phyloP scores from a whole-genome alignment of 2,113 vertebrate genomes.

The Noctilio leporinus region DNA sequence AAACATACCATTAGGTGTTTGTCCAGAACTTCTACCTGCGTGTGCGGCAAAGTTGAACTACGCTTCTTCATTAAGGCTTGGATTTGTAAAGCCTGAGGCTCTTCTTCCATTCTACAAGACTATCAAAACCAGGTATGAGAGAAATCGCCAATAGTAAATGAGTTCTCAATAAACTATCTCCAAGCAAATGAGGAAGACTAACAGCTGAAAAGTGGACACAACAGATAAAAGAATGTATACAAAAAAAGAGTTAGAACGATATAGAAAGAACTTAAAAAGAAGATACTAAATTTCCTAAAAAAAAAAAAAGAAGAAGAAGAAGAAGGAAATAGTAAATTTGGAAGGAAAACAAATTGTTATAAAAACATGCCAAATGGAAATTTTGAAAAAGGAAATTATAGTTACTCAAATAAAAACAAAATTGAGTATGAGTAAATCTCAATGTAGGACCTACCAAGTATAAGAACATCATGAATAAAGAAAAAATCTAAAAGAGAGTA shows the following conservation, averaged over 20 bases:
- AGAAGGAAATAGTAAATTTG: too few relatives aligned
- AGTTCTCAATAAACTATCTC: not conserved
- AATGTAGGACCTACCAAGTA: not conserved
- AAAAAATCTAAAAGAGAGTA: not conserved
- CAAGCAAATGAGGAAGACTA: not conserved
- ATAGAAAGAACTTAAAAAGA: not conserved
- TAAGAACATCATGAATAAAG: not conserved
- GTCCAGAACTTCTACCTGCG: not conserved
- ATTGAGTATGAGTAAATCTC: not conserved
- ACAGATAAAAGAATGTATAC: not conserved
- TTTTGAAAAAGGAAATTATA: not conserved
- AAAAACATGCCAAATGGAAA: not conserved
- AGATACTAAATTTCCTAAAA: too few relatives aligned
- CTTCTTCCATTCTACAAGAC: not conserved
- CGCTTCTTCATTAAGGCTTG: constrained; percentile 2
- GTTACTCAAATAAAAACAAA: not conserved
- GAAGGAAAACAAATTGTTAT: not conserved
- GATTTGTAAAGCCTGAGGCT: not conserved
- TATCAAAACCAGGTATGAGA: not conserved
- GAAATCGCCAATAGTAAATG: not conserved
- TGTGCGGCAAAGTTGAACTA: not conserved
- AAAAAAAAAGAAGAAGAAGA: too few relatives aligned
- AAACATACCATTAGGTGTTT: not conserved
- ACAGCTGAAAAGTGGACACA: not conserved
- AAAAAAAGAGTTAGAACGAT: not conserved